A percentile compares a stretch with the other conserved stretches of the same genome.
Evolutionary conservation across 2,113 vertebrate species (phyloP).

Genomic region (Carassius carassius): DNA sequence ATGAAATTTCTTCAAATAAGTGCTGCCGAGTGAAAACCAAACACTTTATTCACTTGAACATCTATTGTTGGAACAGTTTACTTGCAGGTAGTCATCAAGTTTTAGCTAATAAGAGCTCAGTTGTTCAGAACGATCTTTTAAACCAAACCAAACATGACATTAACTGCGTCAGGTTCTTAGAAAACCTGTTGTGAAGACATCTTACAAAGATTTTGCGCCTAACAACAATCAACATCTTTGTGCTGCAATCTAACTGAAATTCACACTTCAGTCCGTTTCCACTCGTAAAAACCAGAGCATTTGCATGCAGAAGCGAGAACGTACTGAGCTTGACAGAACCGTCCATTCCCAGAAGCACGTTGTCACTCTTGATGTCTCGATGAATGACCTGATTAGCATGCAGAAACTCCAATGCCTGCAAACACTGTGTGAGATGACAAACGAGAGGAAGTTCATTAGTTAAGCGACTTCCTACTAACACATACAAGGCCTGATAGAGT

Average conservation of each 20-base stretch:
- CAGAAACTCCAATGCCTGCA: slow-evolving; percentile 96
- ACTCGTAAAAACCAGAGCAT: not conserved
- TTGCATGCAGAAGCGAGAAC: slow-evolving; percentile 72
- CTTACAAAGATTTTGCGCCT: not conserved
- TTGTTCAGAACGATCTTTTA: not conserved
- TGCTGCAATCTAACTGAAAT: not conserved
- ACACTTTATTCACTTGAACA: not conserved
- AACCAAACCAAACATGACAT: not conserved
- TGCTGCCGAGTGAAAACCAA: not conserved
- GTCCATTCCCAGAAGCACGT: slow-evolving; percentile 97
- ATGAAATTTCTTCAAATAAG: not conserved
- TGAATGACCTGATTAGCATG: slow-evolving; percentile 99
- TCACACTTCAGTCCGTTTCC: not conserved
- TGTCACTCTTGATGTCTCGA: slow-evolving; percentile 99
- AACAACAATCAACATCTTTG: not conserved
- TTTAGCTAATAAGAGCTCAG: not conserved
- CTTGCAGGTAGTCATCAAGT: not conserved
- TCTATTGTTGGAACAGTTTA: not conserved
- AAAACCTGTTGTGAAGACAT: not conserved
- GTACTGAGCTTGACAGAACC: slow-evolving; percentile 98
- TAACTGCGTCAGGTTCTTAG: not conserved
- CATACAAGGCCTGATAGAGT: not conserved
- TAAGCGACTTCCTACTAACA: not conserved
- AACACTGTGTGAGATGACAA: slow-evolving; percentile 82
- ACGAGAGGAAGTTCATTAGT: not conserved